Percentiles rank a stretch among this genome's conserved stretches.
phyloP scores from a whole-genome alignment of 2,888 invertebrate genomes.

The Pterostichus madidus region DNA sequence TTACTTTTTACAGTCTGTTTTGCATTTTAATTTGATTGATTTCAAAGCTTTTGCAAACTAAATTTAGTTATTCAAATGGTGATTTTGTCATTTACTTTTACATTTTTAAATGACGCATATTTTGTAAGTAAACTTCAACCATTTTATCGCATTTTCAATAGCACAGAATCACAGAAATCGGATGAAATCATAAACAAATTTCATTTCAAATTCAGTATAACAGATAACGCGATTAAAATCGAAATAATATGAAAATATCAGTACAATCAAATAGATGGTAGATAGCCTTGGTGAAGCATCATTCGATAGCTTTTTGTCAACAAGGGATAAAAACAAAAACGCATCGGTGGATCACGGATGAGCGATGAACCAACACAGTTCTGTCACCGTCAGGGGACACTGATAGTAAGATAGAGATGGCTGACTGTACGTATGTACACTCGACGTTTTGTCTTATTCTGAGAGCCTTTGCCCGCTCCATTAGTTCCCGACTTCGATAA shows the following conservation, averaged over 20 bases:
- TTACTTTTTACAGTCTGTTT: slow-evolving; percentile 16
- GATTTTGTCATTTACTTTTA: no score
- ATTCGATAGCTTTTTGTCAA: slow-evolving; percentile 56
- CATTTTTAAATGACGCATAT: no score
- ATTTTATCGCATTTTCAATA: not conserved
- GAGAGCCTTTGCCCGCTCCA: slow-evolving; percentile 32
- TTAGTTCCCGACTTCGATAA: slow-evolving; percentile 27
- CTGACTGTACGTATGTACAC: slow-evolving; percentile 10
- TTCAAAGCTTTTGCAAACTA: slow-evolving; percentile 2
- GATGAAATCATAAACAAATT: slow-evolving; percentile 40
- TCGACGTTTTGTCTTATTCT: slow-evolving; percentile 47
- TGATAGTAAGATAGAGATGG: slow-evolving; percentile 5
- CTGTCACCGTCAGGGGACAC: slow-evolving; percentile 16
- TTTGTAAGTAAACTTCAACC: not conserved
- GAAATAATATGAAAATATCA: slow-evolving; percentile 25
- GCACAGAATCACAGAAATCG: slow-evolving; percentile 1
- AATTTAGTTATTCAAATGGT: not conserved
- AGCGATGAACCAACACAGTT: slow-evolving; percentile 50
- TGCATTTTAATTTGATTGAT: slow-evolving; percentile 44
- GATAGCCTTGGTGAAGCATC: slow-evolving; percentile 32
- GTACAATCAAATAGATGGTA: slow-evolving; percentile 22
- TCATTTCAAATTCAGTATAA: slow-evolving; percentile 6
- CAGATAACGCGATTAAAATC: slow-evolving; percentile 33
- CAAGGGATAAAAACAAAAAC: slow-evolving; percentile 37
- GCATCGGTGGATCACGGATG: slow-evolving; percentile 52